Evolutionary conservation across 2,797 vertebrate genomes (phyloP).

Genomic region (Eulemur rubriventer): DNA sequence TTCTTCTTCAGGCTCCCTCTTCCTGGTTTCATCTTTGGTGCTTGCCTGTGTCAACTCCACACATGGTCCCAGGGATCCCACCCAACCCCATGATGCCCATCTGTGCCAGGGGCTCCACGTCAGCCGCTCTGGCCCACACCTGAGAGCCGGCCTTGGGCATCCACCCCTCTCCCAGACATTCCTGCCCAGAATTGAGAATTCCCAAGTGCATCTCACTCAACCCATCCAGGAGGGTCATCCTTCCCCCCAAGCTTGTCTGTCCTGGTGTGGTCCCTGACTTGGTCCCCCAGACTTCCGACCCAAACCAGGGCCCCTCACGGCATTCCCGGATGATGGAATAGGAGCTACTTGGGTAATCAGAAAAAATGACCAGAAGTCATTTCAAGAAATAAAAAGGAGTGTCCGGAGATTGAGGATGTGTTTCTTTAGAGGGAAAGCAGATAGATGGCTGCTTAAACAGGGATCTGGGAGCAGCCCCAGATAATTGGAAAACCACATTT

Average conservation of each 20-base stretch:
- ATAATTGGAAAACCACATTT: constrained; percentile 30
- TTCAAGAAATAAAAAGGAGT: not conserved
- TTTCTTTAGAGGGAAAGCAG: not conserved
- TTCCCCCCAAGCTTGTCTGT: not conserved
- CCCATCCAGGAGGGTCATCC: not conserved
- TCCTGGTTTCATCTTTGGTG: not conserved
- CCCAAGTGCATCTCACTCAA: accelerated
- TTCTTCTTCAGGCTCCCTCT: not conserved
- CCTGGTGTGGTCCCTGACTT: accelerated
- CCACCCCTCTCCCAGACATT: accelerated
- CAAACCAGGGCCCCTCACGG: not conserved
- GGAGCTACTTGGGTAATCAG: not conserved
- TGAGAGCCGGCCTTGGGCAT: accelerated
- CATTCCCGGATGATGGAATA: not conserved
- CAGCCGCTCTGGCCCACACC: no score
- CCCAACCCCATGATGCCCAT: accelerated
- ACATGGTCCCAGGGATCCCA: accelerated
- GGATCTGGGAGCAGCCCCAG: not conserved
- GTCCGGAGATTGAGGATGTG: not conserved
- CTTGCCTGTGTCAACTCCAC: not conserved
- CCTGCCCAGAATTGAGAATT: not conserved
- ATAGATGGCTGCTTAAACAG: not conserved
- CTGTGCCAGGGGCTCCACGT: not conserved
- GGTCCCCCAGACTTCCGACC: not conserved
- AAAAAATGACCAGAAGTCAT: not conserved